Conservation (phyloP, 2,113 vertebrate genomes). For the Pangasianodon gigas region DNA sequence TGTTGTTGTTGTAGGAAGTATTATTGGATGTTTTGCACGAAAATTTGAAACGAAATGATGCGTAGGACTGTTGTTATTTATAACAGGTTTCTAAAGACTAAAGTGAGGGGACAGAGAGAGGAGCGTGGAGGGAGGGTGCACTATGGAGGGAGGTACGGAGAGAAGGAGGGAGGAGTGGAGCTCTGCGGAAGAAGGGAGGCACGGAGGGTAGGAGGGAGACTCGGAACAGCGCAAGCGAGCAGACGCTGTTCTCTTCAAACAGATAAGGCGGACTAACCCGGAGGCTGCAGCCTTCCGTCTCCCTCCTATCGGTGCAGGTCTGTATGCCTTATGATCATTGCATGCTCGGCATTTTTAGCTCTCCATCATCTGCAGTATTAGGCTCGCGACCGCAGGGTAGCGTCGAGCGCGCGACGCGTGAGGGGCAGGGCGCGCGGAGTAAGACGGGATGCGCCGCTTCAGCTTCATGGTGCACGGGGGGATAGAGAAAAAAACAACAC, state of each 20-base stretch:
- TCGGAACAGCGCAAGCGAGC: slow-evolving; percentile 7
- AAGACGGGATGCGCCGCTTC: slow-evolving; percentile 50
- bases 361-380: neutral
- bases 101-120: slow-evolving; percentile 30
- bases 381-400: neutral
- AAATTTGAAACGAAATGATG: neutral
- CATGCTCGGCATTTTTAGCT: slow-evolving; percentile 29
- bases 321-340: slow-evolving; percentile 44
- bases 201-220: neutral
- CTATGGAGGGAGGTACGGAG: slow-evolving; percentile 40
- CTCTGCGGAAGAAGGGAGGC: slow-evolving; percentile 39
- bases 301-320: slow-evolving; percentile 50
- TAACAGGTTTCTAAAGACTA: neutral
- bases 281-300: slow-evolving; percentile 22
- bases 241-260: slow-evolving; percentile 14
- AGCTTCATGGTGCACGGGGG: slow-evolving; percentile 44
- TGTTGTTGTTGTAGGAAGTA: neutral
- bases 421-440: slow-evolving; percentile 19
- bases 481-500: too few relatives aligned
- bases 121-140: slow-evolving; percentile 20
- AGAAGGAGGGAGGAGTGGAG: slow-evolving; percentile 14
- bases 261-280: slow-evolving; percentile 28
- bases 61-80: neutral
- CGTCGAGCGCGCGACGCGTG: slow-evolving; percentile 11
- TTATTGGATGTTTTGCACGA: neutral